These are phyloP conservation scores for Propithecus deckenii DNA, from an alignment of 2,797 vertebrate species.

Conservation along the genomic window DNA sequence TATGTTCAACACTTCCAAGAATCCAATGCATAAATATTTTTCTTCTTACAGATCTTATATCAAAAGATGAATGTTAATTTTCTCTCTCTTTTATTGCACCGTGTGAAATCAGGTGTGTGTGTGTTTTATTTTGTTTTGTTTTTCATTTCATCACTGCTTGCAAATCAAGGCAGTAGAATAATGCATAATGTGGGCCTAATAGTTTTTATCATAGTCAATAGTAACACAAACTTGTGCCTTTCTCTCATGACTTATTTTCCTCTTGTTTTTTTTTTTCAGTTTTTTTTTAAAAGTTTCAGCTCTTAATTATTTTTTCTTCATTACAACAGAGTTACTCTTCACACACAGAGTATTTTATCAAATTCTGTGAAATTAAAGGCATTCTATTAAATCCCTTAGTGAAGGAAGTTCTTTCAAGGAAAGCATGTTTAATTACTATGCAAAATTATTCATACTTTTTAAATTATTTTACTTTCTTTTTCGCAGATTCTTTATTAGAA, in stretches of 20 bases:
- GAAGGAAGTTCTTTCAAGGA: not conserved
- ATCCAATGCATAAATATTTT: not conserved
- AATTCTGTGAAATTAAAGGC: not conserved
- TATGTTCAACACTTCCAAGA: conserved; percentile 1
- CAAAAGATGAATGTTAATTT: not conserved
- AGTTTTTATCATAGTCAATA: not conserved
- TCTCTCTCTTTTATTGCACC: not conserved
- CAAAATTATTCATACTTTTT: not conserved
- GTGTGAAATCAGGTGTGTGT: not conserved
- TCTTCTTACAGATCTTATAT: conserved; percentile 17
- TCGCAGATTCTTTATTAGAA: not conserved
- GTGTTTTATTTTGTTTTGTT: not conserved
- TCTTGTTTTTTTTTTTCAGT: not conserved
- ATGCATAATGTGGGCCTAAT: not conserved
- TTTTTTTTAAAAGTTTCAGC: not conserved
- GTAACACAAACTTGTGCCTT: not conserved
- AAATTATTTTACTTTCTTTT: not conserved
- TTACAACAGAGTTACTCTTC: not conserved
- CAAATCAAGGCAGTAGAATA: not conserved
- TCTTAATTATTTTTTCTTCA: not conserved
- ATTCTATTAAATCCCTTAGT: not conserved
- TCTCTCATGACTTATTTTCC: not conserved
- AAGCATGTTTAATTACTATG: not conserved
- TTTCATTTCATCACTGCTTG: not conserved
- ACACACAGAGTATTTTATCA: not conserved